Conservation (phyloP, 2,888 invertebrate species). For the Mimumesa dahlbomi region DNA sequence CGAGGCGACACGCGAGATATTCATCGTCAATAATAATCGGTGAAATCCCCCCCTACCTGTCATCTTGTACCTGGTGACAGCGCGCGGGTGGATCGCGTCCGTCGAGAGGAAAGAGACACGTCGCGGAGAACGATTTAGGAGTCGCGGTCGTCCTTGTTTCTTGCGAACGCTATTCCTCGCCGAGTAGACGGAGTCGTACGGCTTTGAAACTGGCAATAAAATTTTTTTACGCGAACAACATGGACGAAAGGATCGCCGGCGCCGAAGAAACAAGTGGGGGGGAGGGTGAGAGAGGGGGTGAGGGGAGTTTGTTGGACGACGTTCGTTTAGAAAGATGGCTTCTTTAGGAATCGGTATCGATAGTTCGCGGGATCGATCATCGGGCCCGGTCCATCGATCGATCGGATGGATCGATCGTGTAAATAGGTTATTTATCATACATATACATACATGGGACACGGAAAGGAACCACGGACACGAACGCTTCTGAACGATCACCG, state of each 20-base stretch:
- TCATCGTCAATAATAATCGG: conserved; percentile 67
- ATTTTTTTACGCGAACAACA: conserved; percentile 33
- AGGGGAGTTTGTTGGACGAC: too few species aligned
- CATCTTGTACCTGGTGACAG: too few species aligned
- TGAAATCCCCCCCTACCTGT: too few species aligned
- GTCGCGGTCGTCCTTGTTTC: conserved; percentile 47
- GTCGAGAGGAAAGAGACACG: neutral
- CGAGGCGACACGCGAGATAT: conserved; percentile 68
- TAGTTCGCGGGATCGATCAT: conserved; percentile 11
- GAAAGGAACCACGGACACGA: too few species aligned
- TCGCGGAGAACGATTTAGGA: conserved; percentile 38
- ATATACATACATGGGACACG: too few species aligned
- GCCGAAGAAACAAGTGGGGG: conserved; percentile 29
- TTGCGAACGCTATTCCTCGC: conserved; percentile 16
- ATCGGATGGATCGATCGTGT: too few species aligned
- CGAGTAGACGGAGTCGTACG: conserved; percentile 17
- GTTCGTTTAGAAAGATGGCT: conserved; percentile 49
- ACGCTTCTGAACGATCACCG: too few species aligned
- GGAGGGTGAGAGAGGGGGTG: neutral
- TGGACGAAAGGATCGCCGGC: conserved; percentile 33
- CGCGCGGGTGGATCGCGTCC: conserved; percentile 45
- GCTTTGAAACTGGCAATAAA: conserved; percentile 44
- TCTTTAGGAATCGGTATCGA: conserved; percentile 34
- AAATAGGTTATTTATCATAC: too few species aligned
- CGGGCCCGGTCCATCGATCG: too few species aligned